phyloP scores from a whole-genome alignment of 2,797 vertebrate species.

The Aplochiton taeniatus region DNA sequence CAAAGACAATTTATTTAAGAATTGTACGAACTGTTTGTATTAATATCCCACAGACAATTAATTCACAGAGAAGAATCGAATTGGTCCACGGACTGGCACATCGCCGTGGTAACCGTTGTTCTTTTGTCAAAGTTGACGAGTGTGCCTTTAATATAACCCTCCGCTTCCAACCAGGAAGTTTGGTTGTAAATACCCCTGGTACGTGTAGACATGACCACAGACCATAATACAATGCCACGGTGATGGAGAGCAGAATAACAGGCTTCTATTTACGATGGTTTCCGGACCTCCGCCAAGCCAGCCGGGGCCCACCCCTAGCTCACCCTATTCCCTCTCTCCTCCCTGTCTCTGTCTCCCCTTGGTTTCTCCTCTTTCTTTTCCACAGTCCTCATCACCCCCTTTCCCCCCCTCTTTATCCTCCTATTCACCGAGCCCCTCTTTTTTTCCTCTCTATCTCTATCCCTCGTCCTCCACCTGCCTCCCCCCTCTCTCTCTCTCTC shows the following conservation, averaged over 20 bases:
- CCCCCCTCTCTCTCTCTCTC: slow-evolving; percentile 10
- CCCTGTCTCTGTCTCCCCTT: slow-evolving; percentile 10
- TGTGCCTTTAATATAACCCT: not conserved
- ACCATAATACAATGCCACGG: slow-evolving; percentile 25
- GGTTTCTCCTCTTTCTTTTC: not conserved
- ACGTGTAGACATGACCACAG: slow-evolving; percentile 29
- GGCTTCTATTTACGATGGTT: slow-evolving; percentile 16
- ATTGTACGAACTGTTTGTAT: too few relatives aligned
- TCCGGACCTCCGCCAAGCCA: slow-evolving; percentile 11
- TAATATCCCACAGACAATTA: not conserved
- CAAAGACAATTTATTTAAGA: too few relatives aligned
- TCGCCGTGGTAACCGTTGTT: slow-evolving; percentile 6
- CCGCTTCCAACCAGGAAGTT: slow-evolving; percentile 49
- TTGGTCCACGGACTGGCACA: too few relatives aligned
- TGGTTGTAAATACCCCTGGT: slow-evolving; percentile 32
- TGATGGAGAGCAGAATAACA: slow-evolving; percentile 23
- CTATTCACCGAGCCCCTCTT: slow-evolving; percentile 11
- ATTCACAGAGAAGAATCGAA: not conserved
- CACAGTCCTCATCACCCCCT: not conserved
- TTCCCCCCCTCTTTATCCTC: not conserved
- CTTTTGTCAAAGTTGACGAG: not conserved
- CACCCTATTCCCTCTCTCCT: slow-evolving; percentile 12
- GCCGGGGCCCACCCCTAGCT: not conserved
- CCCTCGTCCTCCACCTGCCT: slow-evolving; percentile 37
- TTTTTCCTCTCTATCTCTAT: slow-evolving; percentile 37